A percentile compares a stretch with the other conserved stretches of the same genome.
These are phyloP conservation scores for Pachypsylla venusta DNA, from an alignment of 1,140 invertebrate species.

Conservation along the genomic window DNA sequence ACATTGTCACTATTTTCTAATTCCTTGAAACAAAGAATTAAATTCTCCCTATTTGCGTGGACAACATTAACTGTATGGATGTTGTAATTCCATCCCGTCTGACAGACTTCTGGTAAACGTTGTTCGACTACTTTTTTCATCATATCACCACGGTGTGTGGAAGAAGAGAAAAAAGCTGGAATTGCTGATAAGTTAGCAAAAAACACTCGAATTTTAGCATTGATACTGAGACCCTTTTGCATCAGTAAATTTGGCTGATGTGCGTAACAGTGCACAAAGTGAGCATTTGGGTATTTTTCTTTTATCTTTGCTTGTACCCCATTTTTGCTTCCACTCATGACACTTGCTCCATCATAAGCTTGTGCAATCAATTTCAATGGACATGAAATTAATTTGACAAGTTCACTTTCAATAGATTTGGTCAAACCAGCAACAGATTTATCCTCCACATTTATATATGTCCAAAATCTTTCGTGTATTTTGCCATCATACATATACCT, in stretches of 20 bases:
- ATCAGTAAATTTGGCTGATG: conserved; percentile 19
- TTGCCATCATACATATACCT: not conserved
- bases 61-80: conserved; percentile 12
- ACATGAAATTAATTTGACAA: conserved; percentile 15
- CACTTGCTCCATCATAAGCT: conserved; percentile 2
- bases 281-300: conserved; percentile 23
- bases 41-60: conserved; percentile 2
- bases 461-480: conserved; percentile 13
- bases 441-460: not conserved
- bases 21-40: conserved; percentile 9
- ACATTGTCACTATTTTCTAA: no score
- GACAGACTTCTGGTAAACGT: not conserved
- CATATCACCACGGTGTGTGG: conserved; percentile 9
- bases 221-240: not conserved
- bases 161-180: conserved; percentile 15
- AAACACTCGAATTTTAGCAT: conserved; percentile 13
- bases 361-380: not conserved
- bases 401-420: not conserved
- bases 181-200: conserved; percentile 16
- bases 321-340: conserved; percentile 22
- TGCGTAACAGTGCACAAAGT: conserved; percentile 27
- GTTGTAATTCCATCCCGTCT: conserved; percentile 14
- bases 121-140: conserved; percentile 7
- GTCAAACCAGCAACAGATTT: not conserved
- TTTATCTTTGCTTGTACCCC: conserved; percentile 24